A percentile compares a stretch with the other conserved stretches of the same genome.
Conservation (phyloP, 1,140 invertebrate genomes). For the Trichonephila inaurata region DNA sequence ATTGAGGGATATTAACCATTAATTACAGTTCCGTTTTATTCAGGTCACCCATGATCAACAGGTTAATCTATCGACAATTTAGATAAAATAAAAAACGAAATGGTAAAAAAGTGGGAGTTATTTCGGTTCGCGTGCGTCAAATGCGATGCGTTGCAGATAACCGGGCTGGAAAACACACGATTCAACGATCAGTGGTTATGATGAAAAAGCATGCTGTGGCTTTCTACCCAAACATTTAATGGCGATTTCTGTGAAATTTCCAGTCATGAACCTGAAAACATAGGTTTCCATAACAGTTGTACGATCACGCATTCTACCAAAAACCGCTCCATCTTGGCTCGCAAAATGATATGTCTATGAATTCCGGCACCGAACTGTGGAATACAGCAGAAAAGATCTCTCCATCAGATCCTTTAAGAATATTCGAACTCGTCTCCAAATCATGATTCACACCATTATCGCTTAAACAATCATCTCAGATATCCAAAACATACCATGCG, state of each 20-base stretch:
- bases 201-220: background rate
- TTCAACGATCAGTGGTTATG: background rate
- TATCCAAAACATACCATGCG: background rate
- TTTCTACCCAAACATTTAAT: background rate
- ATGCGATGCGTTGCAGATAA: background rate
- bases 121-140: background rate
- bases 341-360: slow-evolving; percentile 8
- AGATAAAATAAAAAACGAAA: background rate
- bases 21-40: background rate
- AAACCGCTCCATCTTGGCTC: background rate
- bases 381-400: background rate
- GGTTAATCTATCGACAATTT: background rate
- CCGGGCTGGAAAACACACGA: background rate
- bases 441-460: background rate
- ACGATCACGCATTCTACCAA: background rate
- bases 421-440: background rate
- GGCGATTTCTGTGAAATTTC: background rate
- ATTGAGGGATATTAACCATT: no score
- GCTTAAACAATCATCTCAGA: background rate
- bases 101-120: background rate
- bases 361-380: background rate
- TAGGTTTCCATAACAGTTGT: slow-evolving; percentile 1
- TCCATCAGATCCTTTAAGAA: background rate
- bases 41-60: background rate
- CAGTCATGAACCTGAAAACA: background rate